phyloP scores from a whole-genome alignment of 2,113 vertebrate genomes.

The Cyprinodon variegatus region DNA sequence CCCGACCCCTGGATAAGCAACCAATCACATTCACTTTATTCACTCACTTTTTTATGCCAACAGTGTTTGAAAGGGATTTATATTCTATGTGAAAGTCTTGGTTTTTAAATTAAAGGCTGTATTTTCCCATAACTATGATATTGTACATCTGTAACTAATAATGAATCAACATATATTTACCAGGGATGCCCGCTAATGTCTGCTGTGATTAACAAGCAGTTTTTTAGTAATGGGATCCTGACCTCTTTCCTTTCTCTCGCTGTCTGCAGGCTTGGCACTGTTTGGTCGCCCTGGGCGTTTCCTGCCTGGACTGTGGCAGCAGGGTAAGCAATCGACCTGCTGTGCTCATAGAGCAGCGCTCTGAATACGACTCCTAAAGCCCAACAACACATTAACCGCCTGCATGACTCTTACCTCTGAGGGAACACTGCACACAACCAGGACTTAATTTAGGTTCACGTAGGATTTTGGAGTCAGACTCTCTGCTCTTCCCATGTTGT shows the following conservation, averaged over 20 bases:
- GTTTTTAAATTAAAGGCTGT: no score
- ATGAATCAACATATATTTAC: no score
- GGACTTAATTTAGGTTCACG: constrained; percentile 23
- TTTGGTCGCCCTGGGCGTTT: constrained; percentile 87
- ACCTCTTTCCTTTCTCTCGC: not conserved
- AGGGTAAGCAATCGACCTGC: constrained; percentile 86
- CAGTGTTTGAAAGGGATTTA: not conserved
- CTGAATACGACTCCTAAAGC: constrained; percentile 70
- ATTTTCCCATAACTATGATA: not conserved
- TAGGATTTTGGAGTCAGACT: constrained; percentile 33
- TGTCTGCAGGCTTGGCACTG: constrained; percentile 88
- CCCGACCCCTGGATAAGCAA: no score
- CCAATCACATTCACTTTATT: no score
- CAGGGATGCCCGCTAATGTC: not conserved
- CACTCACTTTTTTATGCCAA: no score
- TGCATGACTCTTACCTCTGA: constrained; percentile 54
- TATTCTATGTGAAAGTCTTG: no score
- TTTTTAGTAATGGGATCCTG: not conserved
- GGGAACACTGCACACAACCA: constrained; percentile 33
- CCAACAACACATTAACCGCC: constrained; percentile 54
- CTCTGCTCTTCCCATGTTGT: constrained; percentile 10
- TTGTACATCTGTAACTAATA: not conserved
- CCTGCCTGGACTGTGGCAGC: constrained; percentile 85
- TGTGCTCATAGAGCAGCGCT: constrained; percentile 80
- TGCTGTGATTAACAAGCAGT: not conserved